Percentiles rank a stretch among this genome's conserved stretches.
Evolutionary conservation across 2,113 vertebrate species (phyloP).

Genomic region (Mirza zaza): DNA sequence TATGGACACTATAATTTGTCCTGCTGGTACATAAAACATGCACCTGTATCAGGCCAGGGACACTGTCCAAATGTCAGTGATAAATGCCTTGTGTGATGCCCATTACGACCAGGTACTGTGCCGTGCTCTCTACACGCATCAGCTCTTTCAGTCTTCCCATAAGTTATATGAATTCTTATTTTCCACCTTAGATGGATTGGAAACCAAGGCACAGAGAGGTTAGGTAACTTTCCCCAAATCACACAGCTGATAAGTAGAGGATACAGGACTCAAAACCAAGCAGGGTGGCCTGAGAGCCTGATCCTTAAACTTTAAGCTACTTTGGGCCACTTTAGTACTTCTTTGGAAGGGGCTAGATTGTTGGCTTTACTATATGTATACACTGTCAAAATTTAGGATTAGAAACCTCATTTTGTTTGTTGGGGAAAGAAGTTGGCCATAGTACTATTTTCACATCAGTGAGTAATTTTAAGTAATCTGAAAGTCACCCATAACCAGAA

Average conservation of each 20-base stretch:
- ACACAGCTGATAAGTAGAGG: background rate
- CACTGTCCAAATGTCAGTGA: rapidly evolving
- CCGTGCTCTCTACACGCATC: rapidly evolving
- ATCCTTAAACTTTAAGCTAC: background rate
- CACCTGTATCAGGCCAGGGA: background rate
- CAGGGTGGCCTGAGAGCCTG: background rate
- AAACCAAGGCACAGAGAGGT: background rate
- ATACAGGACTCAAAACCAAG: background rate
- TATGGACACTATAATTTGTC: rapidly evolving
- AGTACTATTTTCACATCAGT: background rate
- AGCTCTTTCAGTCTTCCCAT: background rate
- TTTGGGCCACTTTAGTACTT: background rate
- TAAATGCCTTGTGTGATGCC: background rate
- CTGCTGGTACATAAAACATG: background rate
- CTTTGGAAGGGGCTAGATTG: background rate
- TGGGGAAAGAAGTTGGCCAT: background rate
- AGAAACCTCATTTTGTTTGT: background rate
- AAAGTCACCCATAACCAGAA: background rate
- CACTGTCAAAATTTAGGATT: background rate
- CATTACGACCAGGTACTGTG: background rate
- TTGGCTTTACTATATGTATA: background rate
- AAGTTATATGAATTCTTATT: background rate
- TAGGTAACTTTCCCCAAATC: background rate
- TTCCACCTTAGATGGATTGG: background rate
- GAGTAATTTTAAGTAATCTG: background rate